These are phyloP conservation scores for Sphenopsis melanotis DNA, from an alignment of 2,797 vertebrate genomes.

Conservation along the genomic window DNA sequence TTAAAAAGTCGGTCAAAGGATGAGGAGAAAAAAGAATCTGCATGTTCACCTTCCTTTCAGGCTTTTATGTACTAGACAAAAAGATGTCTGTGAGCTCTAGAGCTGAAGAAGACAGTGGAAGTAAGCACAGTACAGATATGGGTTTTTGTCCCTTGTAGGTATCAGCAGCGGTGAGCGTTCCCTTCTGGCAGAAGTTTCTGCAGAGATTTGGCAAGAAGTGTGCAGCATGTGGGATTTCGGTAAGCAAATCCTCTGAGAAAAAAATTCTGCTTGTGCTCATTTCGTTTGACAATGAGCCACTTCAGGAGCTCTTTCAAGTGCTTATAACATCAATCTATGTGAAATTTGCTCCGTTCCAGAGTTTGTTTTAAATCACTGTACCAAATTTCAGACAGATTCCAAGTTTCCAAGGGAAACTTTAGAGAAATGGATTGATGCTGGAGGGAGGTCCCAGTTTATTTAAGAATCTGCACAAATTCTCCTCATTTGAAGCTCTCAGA, in stretches of 20 bases:
- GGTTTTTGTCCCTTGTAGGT: slow-evolving; percentile 70
- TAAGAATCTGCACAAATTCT: not conserved
- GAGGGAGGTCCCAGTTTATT: not conserved
- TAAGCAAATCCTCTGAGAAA: slow-evolving; percentile 69
- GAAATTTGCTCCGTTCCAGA: not conserved
- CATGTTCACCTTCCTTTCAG: not conserved
- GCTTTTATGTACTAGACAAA: not conserved
- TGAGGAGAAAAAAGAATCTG: not conserved
- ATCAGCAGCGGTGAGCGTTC: slow-evolving; percentile 89
- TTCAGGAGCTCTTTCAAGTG: not conserved
- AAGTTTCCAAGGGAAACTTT: slow-evolving; percentile 2
- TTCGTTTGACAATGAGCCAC: not conserved
- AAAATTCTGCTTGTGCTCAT: not conserved
- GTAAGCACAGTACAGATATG: not conserved
- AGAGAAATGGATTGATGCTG: not conserved
- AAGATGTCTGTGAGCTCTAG: not conserved
- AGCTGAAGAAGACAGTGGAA: not conserved
- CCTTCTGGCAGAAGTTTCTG: slow-evolving; percentile 94
- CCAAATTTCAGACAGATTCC: not conserved
- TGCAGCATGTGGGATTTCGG: slow-evolving; percentile 89
- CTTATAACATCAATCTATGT: not conserved
- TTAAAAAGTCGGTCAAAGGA: not conserved
- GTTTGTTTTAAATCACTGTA: not conserved
- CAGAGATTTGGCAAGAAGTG: slow-evolving; percentile 91
- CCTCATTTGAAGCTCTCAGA: not conserved